A percentile compares a stretch with the other conserved stretches of the same genome.
These are phyloP conservation scores for Eristalis pertinax DNA, from an alignment of 2,888 invertebrate genomes.

Conservation along the genomic window DNA sequence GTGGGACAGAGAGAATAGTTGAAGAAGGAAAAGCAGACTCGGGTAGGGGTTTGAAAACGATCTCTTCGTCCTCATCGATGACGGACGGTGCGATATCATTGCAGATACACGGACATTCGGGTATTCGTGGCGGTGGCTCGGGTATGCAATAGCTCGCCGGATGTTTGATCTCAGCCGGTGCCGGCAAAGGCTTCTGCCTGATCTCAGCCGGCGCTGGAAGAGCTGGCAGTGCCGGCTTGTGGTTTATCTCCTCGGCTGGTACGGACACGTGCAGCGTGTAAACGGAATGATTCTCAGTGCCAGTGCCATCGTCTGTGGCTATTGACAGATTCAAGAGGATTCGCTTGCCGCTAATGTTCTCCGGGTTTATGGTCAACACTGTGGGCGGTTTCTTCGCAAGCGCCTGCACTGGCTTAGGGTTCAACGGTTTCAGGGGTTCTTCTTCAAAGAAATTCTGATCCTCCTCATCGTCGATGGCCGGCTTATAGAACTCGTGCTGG, in stretches of 20 bases:
- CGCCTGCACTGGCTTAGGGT: conserved; percentile 33
- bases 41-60: conserved; percentile 40
- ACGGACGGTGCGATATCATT: conserved; percentile 26
- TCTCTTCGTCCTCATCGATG: conserved; percentile 49
- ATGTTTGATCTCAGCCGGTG: conserved; percentile 47
- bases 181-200: neutral
- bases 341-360: conserved; percentile 82
- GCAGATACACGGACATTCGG: conserved; percentile 80
- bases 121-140: conserved; percentile 80
- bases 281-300: conserved; percentile 84
- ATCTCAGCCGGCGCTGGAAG: neutral
- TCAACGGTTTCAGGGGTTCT: conserved; percentile 27
- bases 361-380: conserved; percentile 73
- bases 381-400: conserved; percentile 3
- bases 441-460: neutral
- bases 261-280: conserved; percentile 92
- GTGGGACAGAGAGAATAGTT: conserved; percentile 53
- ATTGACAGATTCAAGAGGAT: conserved; percentile 92
- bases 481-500: neutral
- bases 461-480: conserved; percentile 3
- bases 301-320: conserved; percentile 85
- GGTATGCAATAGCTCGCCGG: conserved; percentile 75
- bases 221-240: neutral
- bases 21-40: conserved; percentile 57
- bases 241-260: conserved; percentile 83